Conservation (phyloP, 1,140 invertebrate genomes). For the Nasonia longicornis region DNA sequence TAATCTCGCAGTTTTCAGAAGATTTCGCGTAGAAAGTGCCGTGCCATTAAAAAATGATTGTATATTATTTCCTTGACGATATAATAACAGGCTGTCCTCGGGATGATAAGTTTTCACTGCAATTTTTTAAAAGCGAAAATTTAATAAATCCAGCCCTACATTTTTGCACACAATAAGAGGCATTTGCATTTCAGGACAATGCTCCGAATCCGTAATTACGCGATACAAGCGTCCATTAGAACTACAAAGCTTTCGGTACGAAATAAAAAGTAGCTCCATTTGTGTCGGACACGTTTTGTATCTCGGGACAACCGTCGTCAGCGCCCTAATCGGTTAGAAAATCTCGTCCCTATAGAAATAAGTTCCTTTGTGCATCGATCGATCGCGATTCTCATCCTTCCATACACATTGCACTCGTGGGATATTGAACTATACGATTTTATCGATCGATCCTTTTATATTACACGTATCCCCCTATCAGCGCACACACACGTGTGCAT, state of each 20-base stretch:
- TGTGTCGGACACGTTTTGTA: neutral
- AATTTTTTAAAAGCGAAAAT: neutral
- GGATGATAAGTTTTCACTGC: neutral
- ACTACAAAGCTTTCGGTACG: too few relatives aligned
- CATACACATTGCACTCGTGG: slow-evolving; percentile 43
- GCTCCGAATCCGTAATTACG: neutral
- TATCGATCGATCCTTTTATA: slow-evolving; percentile 12
- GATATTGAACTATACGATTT: slow-evolving; percentile 45
- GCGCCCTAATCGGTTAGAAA: neutral
- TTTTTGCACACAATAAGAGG: neutral
- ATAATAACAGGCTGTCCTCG: neutral
- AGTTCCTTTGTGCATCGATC: slow-evolving; percentile 13
- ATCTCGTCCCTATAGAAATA: neutral
- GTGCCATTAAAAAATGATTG: neutral
- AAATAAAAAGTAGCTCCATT: neutral
- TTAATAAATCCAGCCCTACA: neutral
- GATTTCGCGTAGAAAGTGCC: neutral
- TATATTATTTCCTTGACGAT: neutral
- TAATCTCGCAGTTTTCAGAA: neutral
- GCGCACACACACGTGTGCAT: neutral
- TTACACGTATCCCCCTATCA: neutral
- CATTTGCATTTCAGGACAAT: neutral
- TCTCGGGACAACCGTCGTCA: neutral
- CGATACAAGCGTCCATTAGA: neutral
- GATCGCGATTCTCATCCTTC: slow-evolving; percentile 12